These are phyloP conservation scores for Denticeps clupeoides DNA, from an alignment of 2,797 vertebrate genomes.

Conservation along the genomic window DNA sequence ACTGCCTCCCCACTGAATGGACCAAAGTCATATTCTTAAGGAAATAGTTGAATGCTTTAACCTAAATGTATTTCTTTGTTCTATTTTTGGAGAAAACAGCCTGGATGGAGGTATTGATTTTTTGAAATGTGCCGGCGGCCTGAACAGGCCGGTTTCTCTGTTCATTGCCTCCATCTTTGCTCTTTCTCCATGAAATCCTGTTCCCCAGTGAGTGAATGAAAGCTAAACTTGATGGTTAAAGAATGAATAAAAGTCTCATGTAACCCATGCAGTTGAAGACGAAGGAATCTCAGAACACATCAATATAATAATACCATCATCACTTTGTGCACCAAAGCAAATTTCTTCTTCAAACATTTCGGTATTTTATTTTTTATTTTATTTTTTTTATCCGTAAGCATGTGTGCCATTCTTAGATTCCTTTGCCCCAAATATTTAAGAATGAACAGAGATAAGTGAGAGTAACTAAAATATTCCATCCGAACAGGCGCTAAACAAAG, in stretches of 20 bases:
- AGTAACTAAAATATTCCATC: slow-evolving; percentile 41
- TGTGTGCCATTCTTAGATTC: slow-evolving; percentile 30
- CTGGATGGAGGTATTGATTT: slow-evolving; percentile 17
- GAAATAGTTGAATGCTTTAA: too few species aligned
- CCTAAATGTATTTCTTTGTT: too few species aligned
- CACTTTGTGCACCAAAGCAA: too few species aligned
- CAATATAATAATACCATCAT: too few species aligned
- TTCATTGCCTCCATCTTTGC: slow-evolving; percentile 10
- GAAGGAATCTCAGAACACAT: slow-evolving; percentile 31
- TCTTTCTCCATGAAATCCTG: slow-evolving; percentile 20
- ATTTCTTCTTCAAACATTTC: too few species aligned
- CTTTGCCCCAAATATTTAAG: slow-evolving; percentile 19
- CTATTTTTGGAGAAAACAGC: slow-evolving; percentile 13
- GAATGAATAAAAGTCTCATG: slow-evolving; percentile 16
- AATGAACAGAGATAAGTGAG: slow-evolving; percentile 19
- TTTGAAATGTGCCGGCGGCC: too few species aligned
- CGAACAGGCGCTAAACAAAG: slow-evolving; percentile 39
- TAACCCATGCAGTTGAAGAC: slow-evolving; percentile 24
- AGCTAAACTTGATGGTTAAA: slow-evolving; percentile 1
- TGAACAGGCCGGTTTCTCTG: too few species aligned
- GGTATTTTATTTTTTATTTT: background rate
- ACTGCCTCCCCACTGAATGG: too few species aligned
- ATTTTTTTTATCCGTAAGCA: background rate
- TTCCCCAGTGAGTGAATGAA: background rate
- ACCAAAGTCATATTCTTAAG: too few species aligned